These are phyloP conservation scores for Tipula helvola DNA, from an alignment of 2,888 invertebrate species.

Conservation along the genomic window DNA sequence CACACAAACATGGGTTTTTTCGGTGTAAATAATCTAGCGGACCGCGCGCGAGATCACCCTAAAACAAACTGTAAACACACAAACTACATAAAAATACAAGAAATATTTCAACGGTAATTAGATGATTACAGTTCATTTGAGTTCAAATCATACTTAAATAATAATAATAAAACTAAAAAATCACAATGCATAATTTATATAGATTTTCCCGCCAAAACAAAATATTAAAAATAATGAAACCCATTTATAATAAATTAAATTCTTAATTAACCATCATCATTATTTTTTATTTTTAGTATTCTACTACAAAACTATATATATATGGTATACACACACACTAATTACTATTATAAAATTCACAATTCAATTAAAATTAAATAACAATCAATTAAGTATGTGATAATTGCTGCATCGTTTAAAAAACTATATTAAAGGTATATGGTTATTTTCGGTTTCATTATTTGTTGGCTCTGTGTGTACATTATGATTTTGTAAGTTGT, in stretches of 20 bases:
- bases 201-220: not conserved
- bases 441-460: not conserved
- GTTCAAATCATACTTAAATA: not conserved
- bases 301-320: not conserved
- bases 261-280: not conserved
- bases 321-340: not conserved
- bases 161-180: not conserved
- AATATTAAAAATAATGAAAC: not conserved
- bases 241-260: not conserved
- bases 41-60: not conserved
- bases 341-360: not conserved
- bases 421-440: not conserved
- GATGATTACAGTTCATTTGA: not conserved
- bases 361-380: constrained; percentile 4
- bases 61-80: too few species aligned
- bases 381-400: not conserved
- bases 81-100: too few species aligned
- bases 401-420: not conserved
- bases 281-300: not conserved
- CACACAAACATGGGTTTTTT: too few species aligned
- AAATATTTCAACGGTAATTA: not conserved
- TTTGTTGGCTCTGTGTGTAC: not conserved
- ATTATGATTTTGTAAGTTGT: not conserved
- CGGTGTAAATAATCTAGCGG: too few species aligned
- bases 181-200: not conserved